Evolutionary conservation across 2,888 invertebrate species (phyloP), one percentile per base, ranked within the genome.

Genomic region (Amphiduros pacificus): DNA sequence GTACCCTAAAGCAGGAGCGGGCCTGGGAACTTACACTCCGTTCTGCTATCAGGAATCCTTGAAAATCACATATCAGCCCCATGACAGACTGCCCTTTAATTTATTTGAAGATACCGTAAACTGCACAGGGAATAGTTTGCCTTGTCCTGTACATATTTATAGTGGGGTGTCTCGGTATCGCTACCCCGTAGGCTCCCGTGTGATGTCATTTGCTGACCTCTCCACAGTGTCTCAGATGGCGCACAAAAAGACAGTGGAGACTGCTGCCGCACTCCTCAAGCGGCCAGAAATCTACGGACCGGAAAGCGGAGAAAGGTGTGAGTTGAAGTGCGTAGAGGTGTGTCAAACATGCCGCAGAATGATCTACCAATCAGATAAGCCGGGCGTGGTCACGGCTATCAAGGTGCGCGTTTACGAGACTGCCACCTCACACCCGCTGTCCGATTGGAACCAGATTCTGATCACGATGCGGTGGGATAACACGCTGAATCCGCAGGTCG

Each of bases 141-240:
- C 9, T 4, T 71, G 71, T 53, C 66, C 65, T 11, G 57, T 65
- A 11, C 69, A 71, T 22, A 60, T 70, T 11, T 71, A 71, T 60
- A 60, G 63, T 26, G 61, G 61, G 4, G 55, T 71, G 20, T 68
- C 71, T 9, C 44, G 66, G n/a, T 48, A 62, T 26, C 71, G 65
- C 40, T 67, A 52, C 31, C 55, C 68, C 6, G 24, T 22, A 2
- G 66, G 65, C 3, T 55, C 62, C 22, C 31, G 31, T 22, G 65
- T 69, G 9, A 40, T 55, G 27, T 24, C 56, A 9, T 67, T 62
- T 26, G 52, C 59, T 4, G 24, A 44, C 44, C 20, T 20, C n/a
- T 20, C 22, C 5, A 20, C 44, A n/a, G 22, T 22, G 20, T 20
- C 22, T 9, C n/a, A 44, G n/a, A 44, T 44, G 22, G 44, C n/a